Conservation (phyloP, 2,113 vertebrate species). For the Neogobius melanostomus region DNA sequence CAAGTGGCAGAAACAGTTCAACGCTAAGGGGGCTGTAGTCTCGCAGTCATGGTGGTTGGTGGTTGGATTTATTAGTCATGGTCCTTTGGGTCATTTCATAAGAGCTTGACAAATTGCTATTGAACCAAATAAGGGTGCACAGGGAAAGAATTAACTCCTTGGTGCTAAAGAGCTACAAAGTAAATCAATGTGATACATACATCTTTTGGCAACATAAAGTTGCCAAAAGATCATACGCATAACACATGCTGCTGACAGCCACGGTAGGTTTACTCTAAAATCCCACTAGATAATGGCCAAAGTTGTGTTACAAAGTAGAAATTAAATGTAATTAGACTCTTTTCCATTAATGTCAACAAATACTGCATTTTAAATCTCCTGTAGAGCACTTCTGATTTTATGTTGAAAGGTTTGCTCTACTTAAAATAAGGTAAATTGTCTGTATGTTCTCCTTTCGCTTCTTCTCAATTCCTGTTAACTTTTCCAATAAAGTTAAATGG, state of each 20-base stretch:
- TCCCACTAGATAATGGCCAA: too few relatives aligned
- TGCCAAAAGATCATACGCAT: not conserved
- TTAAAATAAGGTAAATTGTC: too few relatives aligned
- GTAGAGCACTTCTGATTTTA: too few relatives aligned
- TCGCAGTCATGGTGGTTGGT: constrained; percentile 38
- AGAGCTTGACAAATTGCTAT: constrained; percentile 52
- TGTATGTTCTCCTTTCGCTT: too few relatives aligned
- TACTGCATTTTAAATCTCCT: too few relatives aligned
- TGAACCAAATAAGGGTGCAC: constrained; percentile 32
- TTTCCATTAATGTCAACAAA: too few relatives aligned
- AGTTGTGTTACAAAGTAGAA: too few relatives aligned
- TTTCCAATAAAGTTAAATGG: not conserved
- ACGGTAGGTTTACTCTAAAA: too few relatives aligned
- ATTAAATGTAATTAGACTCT: too few relatives aligned
- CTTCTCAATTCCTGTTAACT: not conserved
- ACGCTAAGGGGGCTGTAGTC: constrained; percentile 44
- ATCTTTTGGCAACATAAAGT: too few relatives aligned
- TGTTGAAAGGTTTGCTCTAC: too few relatives aligned
- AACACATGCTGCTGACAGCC: not conserved
- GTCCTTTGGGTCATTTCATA: constrained; percentile 41
- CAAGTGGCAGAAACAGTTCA: constrained; percentile 55
- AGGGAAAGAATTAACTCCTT: constrained; percentile 17
- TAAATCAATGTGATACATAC: constrained; percentile 1
- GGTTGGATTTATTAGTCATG: constrained; percentile 57
- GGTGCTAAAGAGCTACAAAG: not conserved